These are phyloP conservation scores for Motacilla tschutschensis DNA, from an alignment of 2,113 vertebrate genomes.

Conservation along the genomic window DNA sequence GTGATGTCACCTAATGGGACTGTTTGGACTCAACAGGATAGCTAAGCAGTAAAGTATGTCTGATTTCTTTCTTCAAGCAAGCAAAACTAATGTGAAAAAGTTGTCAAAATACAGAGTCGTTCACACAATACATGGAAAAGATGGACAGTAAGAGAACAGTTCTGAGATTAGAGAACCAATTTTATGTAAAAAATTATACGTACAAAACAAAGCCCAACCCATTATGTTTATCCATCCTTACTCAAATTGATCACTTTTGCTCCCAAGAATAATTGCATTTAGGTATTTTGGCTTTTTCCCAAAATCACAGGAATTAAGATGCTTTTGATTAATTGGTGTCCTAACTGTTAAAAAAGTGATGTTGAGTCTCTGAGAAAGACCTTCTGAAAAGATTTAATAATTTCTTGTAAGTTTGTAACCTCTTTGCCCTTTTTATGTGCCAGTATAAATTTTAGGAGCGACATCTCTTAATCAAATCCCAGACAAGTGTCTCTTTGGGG, in stretches of 20 bases:
- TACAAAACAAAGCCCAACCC: neutral
- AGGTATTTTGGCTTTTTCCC: neutral
- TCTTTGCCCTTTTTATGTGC: neutral
- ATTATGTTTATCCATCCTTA: neutral
- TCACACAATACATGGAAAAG: neutral
- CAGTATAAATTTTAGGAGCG: neutral
- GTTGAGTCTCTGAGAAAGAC: neutral
- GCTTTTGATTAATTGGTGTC: neutral
- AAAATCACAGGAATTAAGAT: neutral
- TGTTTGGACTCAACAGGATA: constrained; percentile 28
- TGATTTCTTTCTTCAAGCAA: neutral
- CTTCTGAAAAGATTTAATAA: neutral
- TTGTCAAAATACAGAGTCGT: neutral
- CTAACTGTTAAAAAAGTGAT: neutral
- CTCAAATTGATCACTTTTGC: neutral
- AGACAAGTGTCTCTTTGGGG: neutral
- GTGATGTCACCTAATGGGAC: constrained; percentile 52
- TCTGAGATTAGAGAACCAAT: neutral
- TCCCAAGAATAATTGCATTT: neutral
- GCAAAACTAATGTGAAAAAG: neutral
- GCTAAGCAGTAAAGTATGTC: constrained; percentile 53
- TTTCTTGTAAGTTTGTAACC: neutral
- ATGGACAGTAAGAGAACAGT: neutral
- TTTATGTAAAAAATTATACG: neutral
- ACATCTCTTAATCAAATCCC: neutral